phyloP scores from a whole-genome alignment of 2,888 invertebrate genomes.

The Chirona hameri region DNA sequence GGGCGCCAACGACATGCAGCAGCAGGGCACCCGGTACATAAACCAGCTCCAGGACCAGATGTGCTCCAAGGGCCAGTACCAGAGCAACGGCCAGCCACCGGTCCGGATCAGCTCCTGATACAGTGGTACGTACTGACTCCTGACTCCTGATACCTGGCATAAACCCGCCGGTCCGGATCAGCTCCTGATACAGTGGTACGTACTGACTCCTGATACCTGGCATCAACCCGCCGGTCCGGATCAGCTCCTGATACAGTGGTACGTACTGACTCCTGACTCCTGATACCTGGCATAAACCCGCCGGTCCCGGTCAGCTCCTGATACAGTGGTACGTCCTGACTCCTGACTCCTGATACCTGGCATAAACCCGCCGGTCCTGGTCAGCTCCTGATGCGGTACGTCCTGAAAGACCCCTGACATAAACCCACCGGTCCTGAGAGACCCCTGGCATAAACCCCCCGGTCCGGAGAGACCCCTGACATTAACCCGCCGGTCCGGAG shows the following conservation, averaged over 20 bases:
- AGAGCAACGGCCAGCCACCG: not conserved
- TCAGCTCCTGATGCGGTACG: not conserved
- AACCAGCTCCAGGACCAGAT: slow-evolving; percentile 87
- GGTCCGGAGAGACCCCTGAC: no score
- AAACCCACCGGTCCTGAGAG: not conserved
- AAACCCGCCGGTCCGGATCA: not conserved
- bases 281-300: no score
- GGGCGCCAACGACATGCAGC: slow-evolving; percentile 53
- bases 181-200: not conserved
- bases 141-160: no score
- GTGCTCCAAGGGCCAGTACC: slow-evolving; percentile 76
- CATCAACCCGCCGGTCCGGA: not conserved
- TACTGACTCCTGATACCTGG: no score
- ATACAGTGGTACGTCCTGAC: no score
- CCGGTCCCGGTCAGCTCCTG: not conserved
- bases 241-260: not conserved
- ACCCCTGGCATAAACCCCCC: not conserved
- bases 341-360: no score
- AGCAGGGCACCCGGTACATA: slow-evolving; percentile 67
- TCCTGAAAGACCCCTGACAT: no score
- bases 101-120: not conserved
- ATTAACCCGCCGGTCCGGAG: not conserved
- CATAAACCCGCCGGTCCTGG: not conserved
- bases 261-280: no score
- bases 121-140: no score